Conservation (phyloP, 2,888 invertebrate genomes). For the Strigamia crassipes region DNA sequence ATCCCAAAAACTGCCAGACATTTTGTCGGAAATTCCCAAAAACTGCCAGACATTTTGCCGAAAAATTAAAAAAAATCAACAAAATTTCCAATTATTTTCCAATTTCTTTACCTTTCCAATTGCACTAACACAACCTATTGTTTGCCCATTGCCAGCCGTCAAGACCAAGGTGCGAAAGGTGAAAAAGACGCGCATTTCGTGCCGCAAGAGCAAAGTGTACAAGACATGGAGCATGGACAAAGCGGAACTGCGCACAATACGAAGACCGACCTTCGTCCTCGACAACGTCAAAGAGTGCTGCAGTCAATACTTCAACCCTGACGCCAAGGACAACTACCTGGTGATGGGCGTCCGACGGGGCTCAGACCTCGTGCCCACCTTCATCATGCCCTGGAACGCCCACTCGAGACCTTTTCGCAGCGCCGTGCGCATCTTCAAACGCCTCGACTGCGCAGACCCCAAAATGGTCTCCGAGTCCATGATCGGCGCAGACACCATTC, state of each 20-base stretch:
- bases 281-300: slow-evolving; percentile 59
- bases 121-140: no score
- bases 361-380: slow-evolving; percentile 58
- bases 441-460: slow-evolving; percentile 60
- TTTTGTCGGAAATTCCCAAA: no score
- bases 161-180: slow-evolving; percentile 58
- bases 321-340: slow-evolving; percentile 56
- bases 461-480: slow-evolving; percentile 50
- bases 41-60: no score
- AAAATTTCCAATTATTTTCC: no score
- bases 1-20: no score
- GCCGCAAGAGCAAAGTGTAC: slow-evolving; percentile 58
- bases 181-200: slow-evolving; percentile 56
- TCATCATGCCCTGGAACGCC: slow-evolving; percentile 61
- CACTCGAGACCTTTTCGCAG: slow-evolving; percentile 58
- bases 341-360: slow-evolving; percentile 59
- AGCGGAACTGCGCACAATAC: slow-evolving; percentile 55
- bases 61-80: no score
- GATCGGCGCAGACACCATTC: background rate
- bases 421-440: slow-evolving; percentile 59
- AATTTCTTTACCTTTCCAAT: no score
- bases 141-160: no score
- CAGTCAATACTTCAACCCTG: slow-evolving; percentile 54
- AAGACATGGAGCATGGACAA: slow-evolving; percentile 55
- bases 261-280: slow-evolving; percentile 56